Evolutionary conservation across 2,113 vertebrate genomes (phyloP), one percentile per base, ranked within the genome.

Genomic region (Tor tambroides): DNA sequence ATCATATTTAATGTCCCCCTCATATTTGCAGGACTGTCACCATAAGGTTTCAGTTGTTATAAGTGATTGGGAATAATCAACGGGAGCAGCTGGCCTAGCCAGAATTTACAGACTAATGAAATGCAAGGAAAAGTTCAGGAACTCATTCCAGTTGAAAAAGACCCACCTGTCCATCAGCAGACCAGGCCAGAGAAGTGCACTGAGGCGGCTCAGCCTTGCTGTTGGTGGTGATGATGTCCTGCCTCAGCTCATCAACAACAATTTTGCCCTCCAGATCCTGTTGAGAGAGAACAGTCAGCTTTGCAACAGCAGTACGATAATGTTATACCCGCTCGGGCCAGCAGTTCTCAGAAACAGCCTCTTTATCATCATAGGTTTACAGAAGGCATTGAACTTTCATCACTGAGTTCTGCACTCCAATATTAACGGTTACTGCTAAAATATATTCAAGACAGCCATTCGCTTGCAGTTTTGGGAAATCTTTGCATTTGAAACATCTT

Each of bases 181-280:
- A 99, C 98, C 98, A 99, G 80, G 98, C 98, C 94, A 99, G 91
- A 26, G 95, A 97, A 0, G 97, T 99, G 86, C 98, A 99, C 91
- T 98, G 98, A 12, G 97, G 97, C 0, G 97, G 97, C 43, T 99
- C 97, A 0, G 98, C 98, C 87, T 99, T 99, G 96, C 97, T 98
- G 94, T 97, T 99, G 88, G 97, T 97, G 93, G 97, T 98, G 94
- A 98, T 99, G 89, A 99, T 97, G 92, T 99, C 98, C 92, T 99
- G 98, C 91, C 96, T 98, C 91, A 99, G 95, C 91, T 99, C 98
- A 78, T 99, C 98, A 88, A 99, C 98, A 23, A 99, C 98, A 92
- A 99, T 97, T 91, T 99, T 99, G 23, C 98, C 98, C 84, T 99
- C 98, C 91, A 99, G 95, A 90, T 99, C 97, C 98, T 99, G 88